Conservation (phyloP, 2,797 vertebrate genomes). For the Urophycis tenuis region DNA sequence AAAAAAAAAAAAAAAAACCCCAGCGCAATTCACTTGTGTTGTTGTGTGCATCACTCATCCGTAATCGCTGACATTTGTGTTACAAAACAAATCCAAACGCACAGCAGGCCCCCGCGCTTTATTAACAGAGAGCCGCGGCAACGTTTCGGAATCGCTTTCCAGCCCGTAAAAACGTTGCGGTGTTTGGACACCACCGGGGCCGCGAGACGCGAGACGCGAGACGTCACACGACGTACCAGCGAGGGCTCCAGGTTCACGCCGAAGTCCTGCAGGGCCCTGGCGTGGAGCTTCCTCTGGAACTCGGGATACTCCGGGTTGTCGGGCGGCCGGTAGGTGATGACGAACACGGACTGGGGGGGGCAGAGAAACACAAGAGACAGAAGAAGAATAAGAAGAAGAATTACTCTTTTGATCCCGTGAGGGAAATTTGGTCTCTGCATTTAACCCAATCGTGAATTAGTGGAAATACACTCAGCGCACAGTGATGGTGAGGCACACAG, state of each 20-base stretch:
- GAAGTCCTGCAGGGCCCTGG: slow-evolving; percentile 79
- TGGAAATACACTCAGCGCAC: no score
- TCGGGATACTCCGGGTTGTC: slow-evolving; percentile 83
- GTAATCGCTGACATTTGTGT: slow-evolving; percentile 17
- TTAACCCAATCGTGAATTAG: no score
- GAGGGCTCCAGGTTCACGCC: slow-evolving; percentile 83
- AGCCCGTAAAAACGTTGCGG: slow-evolving; percentile 9
- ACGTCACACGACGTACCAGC: slow-evolving; percentile 72
- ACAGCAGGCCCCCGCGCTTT: slow-evolving; percentile 16
- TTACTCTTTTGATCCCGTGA: no score
- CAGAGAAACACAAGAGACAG: slow-evolving; percentile 17
- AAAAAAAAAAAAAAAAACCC: slow-evolving; percentile 17
- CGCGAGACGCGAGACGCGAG: no score
- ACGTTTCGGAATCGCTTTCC: slow-evolving; percentile 26
- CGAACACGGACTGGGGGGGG: slow-evolving; percentile 81
- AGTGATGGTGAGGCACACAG: no score
- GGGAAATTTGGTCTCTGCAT: no score
- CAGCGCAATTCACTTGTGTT: slow-evolving; percentile 9
- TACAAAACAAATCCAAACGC: slow-evolving; percentile 18
- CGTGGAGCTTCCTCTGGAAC: slow-evolving; percentile 84
- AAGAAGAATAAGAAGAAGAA: no score
- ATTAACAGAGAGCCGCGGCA: slow-evolving; percentile 16
- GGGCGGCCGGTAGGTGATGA: slow-evolving; percentile 90
- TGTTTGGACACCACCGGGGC: slow-evolving; percentile 7
- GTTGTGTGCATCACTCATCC: slow-evolving; percentile 38